Evolutionary conservation across 2,113 vertebrate species (phyloP), one percentile per base, ranked within the genome.

Genomic region (Tylochromis polylepis): DNA sequence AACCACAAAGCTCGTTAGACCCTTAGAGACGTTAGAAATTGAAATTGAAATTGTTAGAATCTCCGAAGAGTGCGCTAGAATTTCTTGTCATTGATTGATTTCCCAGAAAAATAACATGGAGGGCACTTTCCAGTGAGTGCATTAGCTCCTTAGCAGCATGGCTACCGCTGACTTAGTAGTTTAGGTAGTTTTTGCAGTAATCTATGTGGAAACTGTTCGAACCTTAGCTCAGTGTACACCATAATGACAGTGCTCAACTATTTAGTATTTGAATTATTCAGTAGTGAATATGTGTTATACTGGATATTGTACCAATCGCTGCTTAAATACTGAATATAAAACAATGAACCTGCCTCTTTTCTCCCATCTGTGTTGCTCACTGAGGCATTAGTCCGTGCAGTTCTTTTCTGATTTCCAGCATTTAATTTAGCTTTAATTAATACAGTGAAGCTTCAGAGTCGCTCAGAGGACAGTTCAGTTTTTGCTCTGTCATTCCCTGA

Each of bases 401-500:
- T 90, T 80, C 53, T 43, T 79, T 90, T 85, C 84, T 79, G 34
- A 90, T 90, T 87, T 79, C 56, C 34, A 24, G 49, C 36, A 58
- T 90, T 92, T 90, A 60, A 93, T 91, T 87, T 65, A 67, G 34
- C 34, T 88, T 92, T 89, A 89, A 93, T 92, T 92, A 92, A 91
- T 81, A 81, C 62, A 58, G 81, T 77, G 20, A 84, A 80, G 38
- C 56, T 62, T 72, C 79, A n/a, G 82, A 85, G 87, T 92, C 83
- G 85, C 85, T 62, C 81, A 78, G 81, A 89, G 90, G 87, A 89
- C 84, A 85, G 46, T 59, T 89, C 56, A 31, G 24, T 55, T 83
- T 34, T 86, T 34, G 3, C 75, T 84, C 11, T 22, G 55, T 85
- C 82, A 86, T 11, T 77, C 56, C 57, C 16, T 9, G 70, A 79